A percentile compares a stretch with the other conserved stretches of the same genome.
Conservation (phyloP, 2,797 vertebrate species). For the Malacoctenus gilli region DNA sequence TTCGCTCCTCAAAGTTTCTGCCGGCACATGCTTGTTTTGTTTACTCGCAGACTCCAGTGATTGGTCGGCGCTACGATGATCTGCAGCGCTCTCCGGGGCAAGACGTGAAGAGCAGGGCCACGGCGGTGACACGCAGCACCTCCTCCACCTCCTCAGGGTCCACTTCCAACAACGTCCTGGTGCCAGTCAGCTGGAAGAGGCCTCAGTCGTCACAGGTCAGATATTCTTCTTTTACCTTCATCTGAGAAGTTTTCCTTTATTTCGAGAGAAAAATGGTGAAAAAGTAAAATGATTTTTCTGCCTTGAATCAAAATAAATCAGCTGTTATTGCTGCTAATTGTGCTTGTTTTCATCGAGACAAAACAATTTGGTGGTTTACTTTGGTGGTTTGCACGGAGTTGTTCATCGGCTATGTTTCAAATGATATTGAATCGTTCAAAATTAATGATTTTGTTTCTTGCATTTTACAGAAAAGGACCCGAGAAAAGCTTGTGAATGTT, state of each 20-base stretch:
- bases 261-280: no score
- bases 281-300: no score
- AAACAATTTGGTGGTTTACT: no score
- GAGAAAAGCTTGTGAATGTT: conserved; percentile 96
- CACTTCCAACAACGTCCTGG: conserved; percentile 93
- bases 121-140: conserved; percentile 91
- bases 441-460: conserved; percentile 25
- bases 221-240: not conserved
- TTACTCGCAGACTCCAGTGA: conserved; percentile 88
- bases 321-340: no score
- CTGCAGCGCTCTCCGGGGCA: conserved; percentile 87
- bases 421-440: no score
- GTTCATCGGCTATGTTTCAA: no score
- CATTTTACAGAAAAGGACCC: conserved; percentile 89
- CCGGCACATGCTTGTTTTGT: conserved; percentile 13
- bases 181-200: conserved; percentile 98
- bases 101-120: conserved; percentile 87
- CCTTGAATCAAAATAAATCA: no score
- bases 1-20: conserved; percentile 23
- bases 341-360: no score
- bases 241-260: no score
- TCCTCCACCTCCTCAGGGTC: conserved; percentile 98
- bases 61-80: conserved; percentile 93
- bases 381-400: no score
- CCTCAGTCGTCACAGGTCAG: conserved; percentile 92